Base-by-base conservation (phyloP, 2,888 invertebrate species). In the Apamea epomidion region DNA sequence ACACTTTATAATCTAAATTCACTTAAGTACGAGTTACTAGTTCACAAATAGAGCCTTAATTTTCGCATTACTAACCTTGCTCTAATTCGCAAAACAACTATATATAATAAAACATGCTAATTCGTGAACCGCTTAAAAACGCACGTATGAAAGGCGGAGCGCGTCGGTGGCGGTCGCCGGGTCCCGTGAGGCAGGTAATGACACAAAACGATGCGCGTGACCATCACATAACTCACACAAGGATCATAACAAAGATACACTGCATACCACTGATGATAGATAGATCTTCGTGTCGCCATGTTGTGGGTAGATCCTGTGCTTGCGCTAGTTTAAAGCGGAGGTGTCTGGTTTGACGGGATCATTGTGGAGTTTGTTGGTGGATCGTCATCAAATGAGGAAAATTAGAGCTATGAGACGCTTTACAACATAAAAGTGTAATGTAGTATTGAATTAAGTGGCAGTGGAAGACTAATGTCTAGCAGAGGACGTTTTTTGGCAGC, bases 171-270 rank as follows among this genome's bases (percentile, higher is more conserved):
- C 90, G 88, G 91, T 86, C 90, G 89, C 86, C 86, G 90, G 88
- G 91, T 91, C 92, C 92, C 92, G 91, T 92, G 92, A 92, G 93
- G 92, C 94, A 94, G 94, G 94, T 94, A 94, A 94, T 93, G 94
- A 95, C 93, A 95, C 93, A 94, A 95, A 94, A 94, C 94, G 93
- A 94, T 92, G 89, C 91, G 91, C 91, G 91, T 90, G 88, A 91
- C 88, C 90, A 89, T 87, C 91, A 87, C 92, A 93, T 92, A 93
- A 92, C 93, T 92, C 93, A 94, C 92, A 92, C 91, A 88, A 89
- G 87, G 92, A 93, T 93, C 93, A 93, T 92, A 94, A 93, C 93
- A 93, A 91, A 92, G 91, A 93, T 92, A 90, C 87, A 74, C 87
- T 82, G 87, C 88, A 88, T 88, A 85, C 87, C 84, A 69, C 76